phyloP scores from a whole-genome alignment of 2,113 vertebrate genomes.

The Emydura subglobosa region DNA sequence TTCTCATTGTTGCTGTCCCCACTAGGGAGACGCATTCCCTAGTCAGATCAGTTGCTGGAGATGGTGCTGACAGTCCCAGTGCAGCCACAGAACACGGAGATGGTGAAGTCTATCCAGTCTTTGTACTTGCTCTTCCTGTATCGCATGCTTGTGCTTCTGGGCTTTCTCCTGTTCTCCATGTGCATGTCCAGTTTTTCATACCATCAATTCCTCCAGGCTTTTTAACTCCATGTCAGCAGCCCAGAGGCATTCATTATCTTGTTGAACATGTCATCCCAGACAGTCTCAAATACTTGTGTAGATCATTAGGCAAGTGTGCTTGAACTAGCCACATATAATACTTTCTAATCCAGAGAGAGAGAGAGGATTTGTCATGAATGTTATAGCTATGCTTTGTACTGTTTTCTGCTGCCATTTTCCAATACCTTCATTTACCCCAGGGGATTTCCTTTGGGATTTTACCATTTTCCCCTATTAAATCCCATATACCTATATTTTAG shows the following conservation, averaged over 20 bases:
- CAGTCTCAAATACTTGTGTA: constrained; percentile 35
- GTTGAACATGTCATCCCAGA: not conserved
- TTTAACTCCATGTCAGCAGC: too few species aligned
- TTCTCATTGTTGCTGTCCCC: not conserved
- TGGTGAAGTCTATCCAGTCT: constrained; percentile 18
- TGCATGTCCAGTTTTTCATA: too few species aligned
- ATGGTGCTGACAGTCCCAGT: constrained; percentile 46
- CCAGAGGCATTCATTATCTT: too few species aligned
- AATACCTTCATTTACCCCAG: not conserved
- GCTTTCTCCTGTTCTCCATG: too few species aligned
- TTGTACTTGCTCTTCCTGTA: constrained; percentile 12
- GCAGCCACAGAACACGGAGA: constrained; percentile 21
- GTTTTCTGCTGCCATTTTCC: constrained; percentile 43
- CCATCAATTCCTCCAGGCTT: too few species aligned
- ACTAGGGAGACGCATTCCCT: constrained; percentile 33
- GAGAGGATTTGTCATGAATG: constrained; percentile 6
- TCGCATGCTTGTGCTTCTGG: not conserved
- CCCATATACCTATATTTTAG: not conserved
- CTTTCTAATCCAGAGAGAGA: constrained; percentile 1
- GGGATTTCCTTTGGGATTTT: not conserved
- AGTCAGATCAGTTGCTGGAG: constrained; percentile 51
- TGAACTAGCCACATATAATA: constrained; percentile 40
- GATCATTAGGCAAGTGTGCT: not conserved
- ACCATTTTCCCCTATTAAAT: not conserved
- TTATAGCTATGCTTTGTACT: not conserved